Percentiles rank a stretch among this genome's conserved stretches.
These are phyloP conservation scores for Onychostoma macrolepis DNA, from an alignment of 2,113 vertebrate genomes.

Conservation along the genomic window DNA sequence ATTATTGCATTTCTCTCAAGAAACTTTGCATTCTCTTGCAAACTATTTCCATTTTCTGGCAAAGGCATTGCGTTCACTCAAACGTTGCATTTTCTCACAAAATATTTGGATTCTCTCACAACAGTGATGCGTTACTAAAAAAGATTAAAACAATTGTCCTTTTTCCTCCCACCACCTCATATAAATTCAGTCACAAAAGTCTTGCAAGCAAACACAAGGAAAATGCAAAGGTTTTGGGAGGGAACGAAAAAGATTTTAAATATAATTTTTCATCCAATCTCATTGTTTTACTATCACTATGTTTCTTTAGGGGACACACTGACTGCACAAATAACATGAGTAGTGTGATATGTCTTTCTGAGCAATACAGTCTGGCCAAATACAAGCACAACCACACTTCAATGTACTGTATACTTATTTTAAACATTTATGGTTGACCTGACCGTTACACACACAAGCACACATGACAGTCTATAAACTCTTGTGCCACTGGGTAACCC, in stretches of 20 bases:
- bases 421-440: not conserved
- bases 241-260: not conserved
- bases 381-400: not conserved
- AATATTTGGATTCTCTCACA: no score
- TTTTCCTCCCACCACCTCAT: not conserved
- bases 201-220: not conserved
- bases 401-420: not conserved
- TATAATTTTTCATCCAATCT: not conserved
- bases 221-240: no score
- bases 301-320: not conserved
- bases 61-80: not conserved
- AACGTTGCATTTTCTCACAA: no score
- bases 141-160: not conserved
- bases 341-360: not conserved
- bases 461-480: constrained; percentile 16
- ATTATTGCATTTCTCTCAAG: not conserved
- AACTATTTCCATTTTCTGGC: not conserved
- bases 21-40: not conserved
- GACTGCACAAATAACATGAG: not conserved
- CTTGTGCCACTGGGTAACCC: not conserved
- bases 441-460: not conserved
- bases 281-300: not conserved
- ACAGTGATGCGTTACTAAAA: no score
- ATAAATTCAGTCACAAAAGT: not conserved
- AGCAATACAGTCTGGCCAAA: not conserved